Conservation (phyloP, 2,113 vertebrate genomes). For the Crotalus viridis region DNA sequence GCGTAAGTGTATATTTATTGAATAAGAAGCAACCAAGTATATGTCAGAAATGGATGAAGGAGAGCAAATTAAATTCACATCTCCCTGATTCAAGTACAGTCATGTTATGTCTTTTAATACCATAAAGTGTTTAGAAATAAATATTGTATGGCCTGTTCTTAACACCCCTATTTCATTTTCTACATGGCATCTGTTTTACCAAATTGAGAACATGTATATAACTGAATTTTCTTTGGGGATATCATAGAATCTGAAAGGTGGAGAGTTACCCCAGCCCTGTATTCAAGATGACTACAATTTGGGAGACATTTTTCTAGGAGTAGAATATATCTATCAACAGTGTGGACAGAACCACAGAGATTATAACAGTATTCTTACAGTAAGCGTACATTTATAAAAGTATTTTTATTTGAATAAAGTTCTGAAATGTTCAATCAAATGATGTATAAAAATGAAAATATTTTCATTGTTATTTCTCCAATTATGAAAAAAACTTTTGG, state of each 20-base stretch:
- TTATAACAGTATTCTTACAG: constrained; percentile 75
- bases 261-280: constrained; percentile 75
- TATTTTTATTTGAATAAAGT: not conserved
- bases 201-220: not conserved
- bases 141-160: not conserved
- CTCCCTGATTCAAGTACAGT: not conserved
- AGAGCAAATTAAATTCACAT: not conserved
- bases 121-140: not conserved
- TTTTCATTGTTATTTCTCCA: not conserved
- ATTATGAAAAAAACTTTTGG: not conserved
- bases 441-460: not conserved
- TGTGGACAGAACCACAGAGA: constrained; percentile 71
- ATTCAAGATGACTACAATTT: constrained; percentile 81
- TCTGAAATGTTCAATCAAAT: not conserved
- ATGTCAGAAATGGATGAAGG: not conserved
- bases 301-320: constrained; percentile 89
- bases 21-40: not conserved
- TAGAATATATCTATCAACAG: constrained; percentile 83
- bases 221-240: not conserved
- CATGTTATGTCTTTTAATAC: not conserved
- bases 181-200: not conserved
- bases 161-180: not conserved
- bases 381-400: constrained; percentile 62
- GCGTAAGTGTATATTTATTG: not conserved
- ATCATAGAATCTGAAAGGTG: constrained; percentile 77